A percentile compares a stretch with the other conserved stretches of the same genome.
Evolutionary conservation across 1,140 invertebrate species (phyloP).

Genomic region (Acromyrmex charruanus): DNA sequence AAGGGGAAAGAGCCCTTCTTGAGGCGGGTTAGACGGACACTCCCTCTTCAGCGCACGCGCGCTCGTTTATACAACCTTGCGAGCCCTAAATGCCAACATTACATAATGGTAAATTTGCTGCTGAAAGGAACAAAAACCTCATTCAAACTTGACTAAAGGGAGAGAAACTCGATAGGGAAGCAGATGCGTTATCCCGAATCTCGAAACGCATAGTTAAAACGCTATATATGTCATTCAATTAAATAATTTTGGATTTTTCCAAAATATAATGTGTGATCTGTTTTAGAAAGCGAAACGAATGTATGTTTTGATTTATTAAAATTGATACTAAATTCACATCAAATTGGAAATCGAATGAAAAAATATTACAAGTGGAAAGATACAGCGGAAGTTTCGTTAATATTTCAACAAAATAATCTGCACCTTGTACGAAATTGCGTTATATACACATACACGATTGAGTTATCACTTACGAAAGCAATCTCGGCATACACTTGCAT

Average conservation of each 20-base stretch:
- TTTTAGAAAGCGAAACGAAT: not conserved
- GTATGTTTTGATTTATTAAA: not conserved
- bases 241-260: not conserved
- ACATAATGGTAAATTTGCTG: constrained; percentile 45
- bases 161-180: constrained; percentile 7
- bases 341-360: not conserved
- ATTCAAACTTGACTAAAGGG: constrained; percentile 1
- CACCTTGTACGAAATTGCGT: not conserved
- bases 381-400: not conserved
- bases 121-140: constrained; percentile 39
- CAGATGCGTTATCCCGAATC: not conserved
- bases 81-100: constrained; percentile 68
- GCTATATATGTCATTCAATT: not conserved
- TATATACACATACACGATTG: not conserved
- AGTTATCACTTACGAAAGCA: not conserved
- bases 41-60: constrained; percentile 71
- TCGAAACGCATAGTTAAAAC: not conserved
- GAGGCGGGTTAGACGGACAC: constrained; percentile 70
- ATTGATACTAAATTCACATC: not conserved
- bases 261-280: not conserved
- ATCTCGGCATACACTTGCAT: not conserved
- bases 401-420: not conserved
- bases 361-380: not conserved
- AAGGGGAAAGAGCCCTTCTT: constrained; percentile 66
- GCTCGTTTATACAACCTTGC: constrained; percentile 53